Percentiles rank a stretch among this genome's conserved stretches.
These are phyloP conservation scores for Ridgeia piscesae DNA, from an alignment of 1,140 invertebrate genomes.

Conservation along the genomic window DNA sequence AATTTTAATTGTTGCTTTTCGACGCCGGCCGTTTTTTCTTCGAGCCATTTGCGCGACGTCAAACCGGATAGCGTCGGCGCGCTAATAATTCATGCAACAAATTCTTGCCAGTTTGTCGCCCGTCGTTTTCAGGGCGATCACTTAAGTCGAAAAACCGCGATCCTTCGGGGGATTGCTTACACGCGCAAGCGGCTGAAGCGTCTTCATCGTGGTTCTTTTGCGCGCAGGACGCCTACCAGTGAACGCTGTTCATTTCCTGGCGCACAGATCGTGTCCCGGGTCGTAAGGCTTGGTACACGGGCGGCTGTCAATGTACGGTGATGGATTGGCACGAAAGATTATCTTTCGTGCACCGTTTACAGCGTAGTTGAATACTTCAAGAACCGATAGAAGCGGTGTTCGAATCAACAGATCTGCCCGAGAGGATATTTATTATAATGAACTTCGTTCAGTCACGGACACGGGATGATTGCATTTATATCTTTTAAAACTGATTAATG, in stretches of 20 bases:
- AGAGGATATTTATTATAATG: not conserved
- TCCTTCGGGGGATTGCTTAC: not conserved
- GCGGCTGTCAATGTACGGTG: not conserved
- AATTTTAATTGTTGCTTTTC: not conserved
- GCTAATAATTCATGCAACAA: not conserved
- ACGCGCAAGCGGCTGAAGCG: too few species aligned
- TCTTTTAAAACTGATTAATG: not conserved
- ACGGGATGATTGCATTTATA: not conserved
- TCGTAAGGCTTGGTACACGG: not conserved
- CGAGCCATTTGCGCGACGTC: not conserved
- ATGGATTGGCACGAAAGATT: not conserved
- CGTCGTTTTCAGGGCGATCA: not conserved
- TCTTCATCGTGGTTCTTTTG: not conserved
- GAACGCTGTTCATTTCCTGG: not conserved
- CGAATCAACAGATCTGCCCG: not conserved
- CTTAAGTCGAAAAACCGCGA: not conserved
- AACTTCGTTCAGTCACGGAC: not conserved
- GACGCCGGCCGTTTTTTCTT: not conserved
- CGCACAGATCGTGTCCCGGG: not conserved
- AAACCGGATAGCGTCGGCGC: not conserved
- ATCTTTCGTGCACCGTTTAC: not conserved
- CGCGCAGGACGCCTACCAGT: too few species aligned
- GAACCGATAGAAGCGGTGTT: not conserved
- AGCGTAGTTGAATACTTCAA: not conserved
- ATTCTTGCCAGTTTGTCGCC: not conserved